Evolutionary conservation across 2,797 vertebrate genomes (phyloP), one percentile per base, ranked within the genome.

Genomic region (Sparidentex hasta): DNA sequence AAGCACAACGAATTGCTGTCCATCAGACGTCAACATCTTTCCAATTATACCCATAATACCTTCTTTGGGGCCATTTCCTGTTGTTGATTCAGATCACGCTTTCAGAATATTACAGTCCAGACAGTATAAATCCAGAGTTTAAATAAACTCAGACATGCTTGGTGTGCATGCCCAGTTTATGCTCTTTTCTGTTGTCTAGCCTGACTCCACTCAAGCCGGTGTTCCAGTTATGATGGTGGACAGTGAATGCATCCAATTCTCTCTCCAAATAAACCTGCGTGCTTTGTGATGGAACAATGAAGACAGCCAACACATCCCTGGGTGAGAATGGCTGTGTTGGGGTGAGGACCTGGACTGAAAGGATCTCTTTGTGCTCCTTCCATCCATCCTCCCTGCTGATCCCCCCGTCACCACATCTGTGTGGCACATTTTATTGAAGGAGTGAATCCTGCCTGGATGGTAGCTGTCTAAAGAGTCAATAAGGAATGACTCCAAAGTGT

Each of bases 281-380:
- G 83, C 85, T 90, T 91, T 91, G 91, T 87, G 79, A 87, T 73
- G 94, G 91, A 93, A 93, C 92, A 93, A 88, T 90, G 83, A 85
- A 86, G 81, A 88, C 87, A 93, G 91, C 85, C 93, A 92, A 88
- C 80, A 94, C 91, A 90, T 59, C 43, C 54, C 76, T 71, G 81
- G 69, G 78, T 80, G 80, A 87, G 81, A 81, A 81, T 25, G 78
- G 64, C 59, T 65, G 56, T 68, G 85, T 84, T 59, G 50, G 78
- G 56, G 54, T n/a, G 65, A 82, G 80, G 82, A 87, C 82, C 62
- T 80, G 73, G 73, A 65, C 86, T 92, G 84, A 93, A 93, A 91
- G 88, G 78, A 83, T 51, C 74, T 81, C 89, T 93, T 92, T 94
- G 90, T 94, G 74, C 65, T 74, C 44, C 69, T 65, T 71, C 76